Base-by-base conservation (phyloP, 2,888 invertebrate genomes). In the Theretra japonica region DNA sequence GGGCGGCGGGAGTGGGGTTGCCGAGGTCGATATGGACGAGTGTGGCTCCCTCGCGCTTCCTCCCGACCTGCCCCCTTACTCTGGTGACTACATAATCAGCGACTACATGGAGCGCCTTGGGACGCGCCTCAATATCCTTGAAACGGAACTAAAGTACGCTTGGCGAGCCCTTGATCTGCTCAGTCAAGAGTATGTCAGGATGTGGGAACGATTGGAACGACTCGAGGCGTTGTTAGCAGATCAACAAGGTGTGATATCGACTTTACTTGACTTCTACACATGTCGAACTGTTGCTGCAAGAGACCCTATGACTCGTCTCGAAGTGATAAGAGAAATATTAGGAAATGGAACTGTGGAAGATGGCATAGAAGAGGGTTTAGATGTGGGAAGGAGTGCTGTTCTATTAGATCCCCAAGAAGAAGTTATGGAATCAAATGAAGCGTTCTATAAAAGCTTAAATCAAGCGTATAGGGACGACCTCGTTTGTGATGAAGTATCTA, bases 81-180 rank as follows among this genome's bases (percentile, higher is more conserved):
- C 89, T 88, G 96, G 95, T 69, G 97, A 97, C 86, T 97, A 97
- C 85, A 97, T 98, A 82, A 97, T 98, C 89, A 97, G 97, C 79
- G 98, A 98, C 88, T 98, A 98, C 88, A 98, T 98, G 98, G 98
- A 98, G 84, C 96, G 97, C 79, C 96, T 98, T 70, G 97, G 97
- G 19, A 97, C 98, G 33, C 96, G 98, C 53, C 95, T 98, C 74
- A 97, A 97, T 84, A 96, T 98, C 81, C 95, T 98, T 19, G 98
- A 98, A 90, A 97, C 98, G 3, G 98, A 98, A 90, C 95, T 98
- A 68, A 97, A 98, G 85, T 98, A 98, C 86, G 98, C 98, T 23
- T 98, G 98, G 98, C 95, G 98, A 77, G 98, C 98, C 3, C 95
- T 98, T 72, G 98, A 98, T 86, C 95, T 98, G 70, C 95, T 98